Evolutionary conservation across 1,140 invertebrate genomes (phyloP).

Genomic region (Solenopsis invicta): DNA sequence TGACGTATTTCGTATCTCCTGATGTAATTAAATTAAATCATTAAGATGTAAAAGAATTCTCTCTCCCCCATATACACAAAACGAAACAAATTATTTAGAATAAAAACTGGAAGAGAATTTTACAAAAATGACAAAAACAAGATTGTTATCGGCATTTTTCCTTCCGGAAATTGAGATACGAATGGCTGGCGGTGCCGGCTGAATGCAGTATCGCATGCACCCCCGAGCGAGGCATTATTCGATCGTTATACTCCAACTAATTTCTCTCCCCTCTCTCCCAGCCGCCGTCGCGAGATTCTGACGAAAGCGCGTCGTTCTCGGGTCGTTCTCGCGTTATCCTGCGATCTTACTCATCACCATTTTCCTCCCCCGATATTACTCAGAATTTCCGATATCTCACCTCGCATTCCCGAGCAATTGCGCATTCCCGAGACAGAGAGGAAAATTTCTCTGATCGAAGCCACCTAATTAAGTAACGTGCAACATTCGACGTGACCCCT

Average conservation of each 20-base stretch:
- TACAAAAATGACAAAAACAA: conserved; percentile 6
- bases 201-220: conserved; percentile 40
- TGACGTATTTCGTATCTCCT: too few species aligned
- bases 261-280: neutral
- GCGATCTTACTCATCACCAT: neutral
- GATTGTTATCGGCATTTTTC: neutral
- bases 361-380: too few species aligned
- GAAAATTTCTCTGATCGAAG: conserved; percentile 7
- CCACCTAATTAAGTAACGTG: neutral
- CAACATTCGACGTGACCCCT: conserved; percentile 13
- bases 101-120: neutral
- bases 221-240: conserved; percentile 3
- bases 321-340: neutral
- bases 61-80: neutral
- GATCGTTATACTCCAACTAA: conserved; percentile 40
- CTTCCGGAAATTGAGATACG: neutral
- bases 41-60: conserved; percentile 7
- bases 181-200: conserved; percentile 13
- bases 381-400: neutral
- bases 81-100: neutral
- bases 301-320: neutral
- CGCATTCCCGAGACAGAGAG: neutral
- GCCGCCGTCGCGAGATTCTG: neutral
- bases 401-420: too few species aligned
- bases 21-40: neutral